Evolutionary conservation across 1,140 invertebrate species (phyloP).

Genomic region (Oscheius sp.): DNA sequence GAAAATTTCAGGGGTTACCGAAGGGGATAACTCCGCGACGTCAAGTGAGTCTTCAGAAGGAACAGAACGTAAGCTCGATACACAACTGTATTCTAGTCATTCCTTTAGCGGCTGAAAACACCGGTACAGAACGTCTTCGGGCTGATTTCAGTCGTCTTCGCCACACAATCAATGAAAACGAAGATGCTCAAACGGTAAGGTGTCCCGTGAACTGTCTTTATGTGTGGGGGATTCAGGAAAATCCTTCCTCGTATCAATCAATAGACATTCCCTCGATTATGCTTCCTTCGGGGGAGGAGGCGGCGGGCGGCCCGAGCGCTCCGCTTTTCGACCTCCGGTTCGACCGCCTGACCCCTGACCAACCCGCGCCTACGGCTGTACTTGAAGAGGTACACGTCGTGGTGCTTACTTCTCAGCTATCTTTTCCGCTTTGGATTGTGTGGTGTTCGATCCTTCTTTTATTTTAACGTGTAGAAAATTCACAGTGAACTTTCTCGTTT

Average conservation of each 20-base stretch:
- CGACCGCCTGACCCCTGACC: neutral
- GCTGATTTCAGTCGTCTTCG: neutral
- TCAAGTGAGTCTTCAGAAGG: too few species aligned
- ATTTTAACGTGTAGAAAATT: neutral
- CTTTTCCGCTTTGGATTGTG: neutral
- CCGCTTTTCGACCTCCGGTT: neutral
- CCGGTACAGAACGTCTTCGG: neutral
- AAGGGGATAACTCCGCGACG: too few species aligned
- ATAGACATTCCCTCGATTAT: neutral
- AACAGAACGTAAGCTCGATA: too few species aligned
- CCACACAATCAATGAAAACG: constrained; percentile 1
- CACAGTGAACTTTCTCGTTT: neutral
- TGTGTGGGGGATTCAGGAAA: neutral
- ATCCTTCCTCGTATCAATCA: neutral
- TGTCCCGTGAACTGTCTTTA: neutral
- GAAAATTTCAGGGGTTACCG: too few species aligned
- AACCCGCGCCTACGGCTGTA: neutral
- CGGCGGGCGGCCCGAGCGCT: neutral
- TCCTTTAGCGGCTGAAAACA: too few species aligned
- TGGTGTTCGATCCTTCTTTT: too few species aligned
- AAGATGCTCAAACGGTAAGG: constrained; percentile 1
- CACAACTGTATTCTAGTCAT: too few species aligned
- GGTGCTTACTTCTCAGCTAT: neutral
- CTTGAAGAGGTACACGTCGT: neutral
- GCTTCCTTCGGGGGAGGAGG: neutral